Base-by-base conservation (phyloP, 2,113 vertebrate genomes). In the Grantiella picta region DNA sequence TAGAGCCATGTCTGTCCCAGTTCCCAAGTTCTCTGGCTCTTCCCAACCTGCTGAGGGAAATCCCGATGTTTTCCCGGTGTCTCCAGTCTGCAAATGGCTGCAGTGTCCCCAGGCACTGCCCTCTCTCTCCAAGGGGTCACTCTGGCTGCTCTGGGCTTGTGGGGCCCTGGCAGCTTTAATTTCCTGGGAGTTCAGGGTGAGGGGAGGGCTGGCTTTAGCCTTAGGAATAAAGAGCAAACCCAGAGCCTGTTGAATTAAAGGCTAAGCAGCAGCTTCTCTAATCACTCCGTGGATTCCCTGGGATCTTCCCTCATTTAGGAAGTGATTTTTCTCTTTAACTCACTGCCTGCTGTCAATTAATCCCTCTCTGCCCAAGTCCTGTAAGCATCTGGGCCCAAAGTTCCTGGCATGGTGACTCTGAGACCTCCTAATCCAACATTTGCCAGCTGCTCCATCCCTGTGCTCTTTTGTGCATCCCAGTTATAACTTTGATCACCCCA, bases 261-360 rank as follows among this genome's bases (percentile, higher is more conserved):
- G 53, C 95, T 97, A 86, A 97, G 88, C 78, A 86, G n/a, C 50
- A 56, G 68, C 71, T 87, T 76, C 72, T 96, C 83, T 97, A 97
- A 97, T 97, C 94, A 97, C 57, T 64, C 82, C 9, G 18, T 44
- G 38, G 50, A 95, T 94, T 92, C 89, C 66, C 73, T 76, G 59
- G 66, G 96, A 97, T 97, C 95, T 94, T 96, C 71, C 61, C 92
- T 93, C 95, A 93, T 97, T 97, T 96, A 93, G 71, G 86, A 73
- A 92, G 78, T 44, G 91, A 86, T 96, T 97, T 97, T 94, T 72
- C 94, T 77, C 90, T 92, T 94, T 69, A 95, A 93, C 90, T 82
- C 80, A 61, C 61, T 66, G 82, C 78, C 94, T 78, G 71, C 72
- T 97, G 90, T 92, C 96, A 75, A 88, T 90, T 97, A 97, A 97